These are phyloP conservation scores for Propsilocerus akamusi DNA, from an alignment of 1,140 invertebrate species.

Conservation along the genomic window DNA sequence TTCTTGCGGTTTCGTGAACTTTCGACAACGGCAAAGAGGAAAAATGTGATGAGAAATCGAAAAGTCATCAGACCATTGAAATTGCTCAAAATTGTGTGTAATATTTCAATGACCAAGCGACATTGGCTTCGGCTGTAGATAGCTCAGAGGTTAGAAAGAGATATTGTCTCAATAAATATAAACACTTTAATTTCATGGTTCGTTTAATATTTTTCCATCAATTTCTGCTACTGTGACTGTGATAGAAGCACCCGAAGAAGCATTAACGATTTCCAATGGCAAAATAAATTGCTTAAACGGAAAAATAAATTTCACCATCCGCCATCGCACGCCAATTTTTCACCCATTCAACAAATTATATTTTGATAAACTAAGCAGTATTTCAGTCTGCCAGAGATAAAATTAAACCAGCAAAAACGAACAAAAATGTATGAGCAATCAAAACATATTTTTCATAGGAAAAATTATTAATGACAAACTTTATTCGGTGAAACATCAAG, in stretches of 20 bases:
- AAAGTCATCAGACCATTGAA: not conserved
- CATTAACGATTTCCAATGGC: slow-evolving; percentile 4
- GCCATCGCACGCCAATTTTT: not conserved
- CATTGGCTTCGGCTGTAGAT: too few species aligned
- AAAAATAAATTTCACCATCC: too few species aligned
- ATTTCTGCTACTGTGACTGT: not conserved
- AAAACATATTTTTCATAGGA: too few species aligned
- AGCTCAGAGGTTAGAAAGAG: too few species aligned
- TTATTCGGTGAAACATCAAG: too few species aligned
- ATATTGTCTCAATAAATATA: slow-evolving; percentile 3
- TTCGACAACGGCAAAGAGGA: not conserved
- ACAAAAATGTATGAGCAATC: not conserved
- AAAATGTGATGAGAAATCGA: not conserved
- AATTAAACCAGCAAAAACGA: slow-evolving; percentile 1
- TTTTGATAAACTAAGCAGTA: not conserved
- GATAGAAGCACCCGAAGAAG: not conserved
- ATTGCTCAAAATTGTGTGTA: not conserved
- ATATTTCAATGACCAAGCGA: too few species aligned
- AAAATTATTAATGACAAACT: too few species aligned
- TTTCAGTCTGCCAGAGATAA: not conserved
- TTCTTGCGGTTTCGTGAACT: not conserved
- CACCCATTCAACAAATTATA: not conserved
- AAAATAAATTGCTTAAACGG: not conserved
- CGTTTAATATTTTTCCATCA: slow-evolving; percentile 1
- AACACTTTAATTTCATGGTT: slow-evolving; percentile 3